A percentile compares a stretch with the other conserved stretches of the same genome.
These are phyloP conservation scores for Batillaria attramentaria DNA, from an alignment of 1,140 invertebrate species.

Conservation along the genomic window DNA sequence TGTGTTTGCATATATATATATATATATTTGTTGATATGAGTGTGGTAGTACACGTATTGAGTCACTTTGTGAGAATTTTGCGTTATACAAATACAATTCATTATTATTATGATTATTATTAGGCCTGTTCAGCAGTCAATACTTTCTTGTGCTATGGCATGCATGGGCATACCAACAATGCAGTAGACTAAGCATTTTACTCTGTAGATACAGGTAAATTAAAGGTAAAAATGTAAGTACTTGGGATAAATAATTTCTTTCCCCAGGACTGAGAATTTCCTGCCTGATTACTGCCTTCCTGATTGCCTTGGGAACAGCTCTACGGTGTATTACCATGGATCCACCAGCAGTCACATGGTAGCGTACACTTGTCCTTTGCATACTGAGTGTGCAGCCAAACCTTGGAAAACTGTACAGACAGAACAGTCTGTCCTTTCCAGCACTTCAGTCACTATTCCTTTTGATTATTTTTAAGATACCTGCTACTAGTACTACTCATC, in stretches of 20 bases:
- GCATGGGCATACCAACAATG: not conserved
- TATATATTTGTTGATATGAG: no score
- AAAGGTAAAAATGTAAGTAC: not conserved
- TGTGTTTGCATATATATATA: no score
- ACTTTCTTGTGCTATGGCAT: constrained; percentile 7
- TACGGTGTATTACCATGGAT: constrained; percentile 58
- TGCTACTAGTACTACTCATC: constrained; percentile 2
- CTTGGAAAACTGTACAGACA: no score
- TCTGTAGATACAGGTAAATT: not conserved
- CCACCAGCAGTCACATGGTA: constrained; percentile 45
- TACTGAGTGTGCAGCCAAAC: no score
- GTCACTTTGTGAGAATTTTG: no score
- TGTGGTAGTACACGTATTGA: no score
- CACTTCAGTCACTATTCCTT: constrained; percentile 7
- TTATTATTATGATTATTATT: no score
- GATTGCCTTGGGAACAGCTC: constrained; percentile 49
- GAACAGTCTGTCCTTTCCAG: no score
- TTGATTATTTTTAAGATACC: not conserved
- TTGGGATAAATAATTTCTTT: not conserved
- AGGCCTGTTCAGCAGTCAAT: no score
- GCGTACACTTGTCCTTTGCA: not conserved
- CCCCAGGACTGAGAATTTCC: constrained; percentile 57
- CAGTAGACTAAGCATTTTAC: not conserved
- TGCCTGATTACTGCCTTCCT: constrained; percentile 49
- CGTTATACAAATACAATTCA: no score